A percentile compares a stretch with the other conserved stretches of the same genome.
phyloP scores from a whole-genome alignment of 2,888 invertebrate genomes.

The Cryptus armator region DNA sequence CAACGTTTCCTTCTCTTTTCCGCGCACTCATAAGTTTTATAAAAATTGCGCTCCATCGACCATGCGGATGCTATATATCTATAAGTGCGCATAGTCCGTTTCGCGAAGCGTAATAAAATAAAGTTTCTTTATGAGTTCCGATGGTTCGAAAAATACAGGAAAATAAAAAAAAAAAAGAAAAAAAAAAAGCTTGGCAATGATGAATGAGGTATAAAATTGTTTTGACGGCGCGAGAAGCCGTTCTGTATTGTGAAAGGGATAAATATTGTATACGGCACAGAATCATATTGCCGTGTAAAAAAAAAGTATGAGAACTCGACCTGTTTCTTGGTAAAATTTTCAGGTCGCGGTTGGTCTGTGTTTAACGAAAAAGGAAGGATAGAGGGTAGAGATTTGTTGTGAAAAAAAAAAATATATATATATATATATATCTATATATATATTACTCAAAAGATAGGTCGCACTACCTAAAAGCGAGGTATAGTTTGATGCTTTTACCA shows the following conservation, averaged over 20 bases:
- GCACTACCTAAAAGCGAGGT: neutral
- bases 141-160: constrained; percentile 1
- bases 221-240: neutral
- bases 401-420: neutral
- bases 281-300: neutral
- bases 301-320: neutral
- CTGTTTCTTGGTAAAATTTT: too few species aligned
- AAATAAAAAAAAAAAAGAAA: neutral
- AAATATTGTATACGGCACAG: neutral
- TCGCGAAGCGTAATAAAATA: constrained; percentile 53
- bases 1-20: constrained; percentile 30
- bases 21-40: constrained; percentile 58
- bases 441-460: neutral
- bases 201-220: constrained; percentile 39
- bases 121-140: constrained; percentile 53
- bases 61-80: constrained; percentile 6
- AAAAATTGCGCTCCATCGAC: constrained; percentile 56
- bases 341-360: too few species aligned
- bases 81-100: neutral
- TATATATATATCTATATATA: neutral
- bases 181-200: constrained; percentile 32
- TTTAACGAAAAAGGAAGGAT: too few species aligned
- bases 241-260: neutral
- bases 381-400: too few species aligned
- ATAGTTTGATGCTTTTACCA: constrained; percentile 3